Conservation (phyloP, 2,888 invertebrate species). For the Lycophotia porphyrea region DNA sequence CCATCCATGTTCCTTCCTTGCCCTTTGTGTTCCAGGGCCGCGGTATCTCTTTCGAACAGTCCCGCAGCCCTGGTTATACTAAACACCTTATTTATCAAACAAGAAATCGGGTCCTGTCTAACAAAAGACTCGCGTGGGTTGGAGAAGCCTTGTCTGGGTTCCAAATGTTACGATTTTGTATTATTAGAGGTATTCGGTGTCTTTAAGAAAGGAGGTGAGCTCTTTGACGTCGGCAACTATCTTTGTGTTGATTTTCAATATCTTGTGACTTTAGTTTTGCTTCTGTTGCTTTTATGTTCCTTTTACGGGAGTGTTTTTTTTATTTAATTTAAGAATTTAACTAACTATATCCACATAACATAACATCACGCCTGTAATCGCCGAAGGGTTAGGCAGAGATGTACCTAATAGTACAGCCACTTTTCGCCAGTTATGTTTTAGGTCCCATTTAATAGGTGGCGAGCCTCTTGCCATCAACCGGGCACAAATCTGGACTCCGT, state of each 20-base stretch:
- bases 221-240: constrained; percentile 6
- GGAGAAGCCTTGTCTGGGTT: not conserved
- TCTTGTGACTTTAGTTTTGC: not conserved
- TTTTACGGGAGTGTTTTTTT: not conserved
- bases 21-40: no score
- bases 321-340: not conserved
- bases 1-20: no score
- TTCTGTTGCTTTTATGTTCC: not conserved
- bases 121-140: constrained; percentile 25
- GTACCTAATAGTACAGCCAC: no score
- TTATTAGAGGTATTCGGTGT: constrained; percentile 16
- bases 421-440: no score
- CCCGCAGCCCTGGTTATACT: no score
- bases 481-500: no score
- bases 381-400: no score
- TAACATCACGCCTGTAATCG: no score
- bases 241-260: not conserved
- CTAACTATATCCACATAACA: not conserved
- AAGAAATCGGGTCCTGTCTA: constrained; percentile 10
- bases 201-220: not conserved
- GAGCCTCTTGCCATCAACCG: no score
- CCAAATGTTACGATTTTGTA: not conserved
- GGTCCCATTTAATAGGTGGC: no score
- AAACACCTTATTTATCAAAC: constrained; percentile 5
- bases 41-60: no score